Evolutionary conservation across 2,113 vertebrate genomes (phyloP), one percentile per base, ranked within the genome.

Genomic region (Micronycteris hirsuta): DNA sequence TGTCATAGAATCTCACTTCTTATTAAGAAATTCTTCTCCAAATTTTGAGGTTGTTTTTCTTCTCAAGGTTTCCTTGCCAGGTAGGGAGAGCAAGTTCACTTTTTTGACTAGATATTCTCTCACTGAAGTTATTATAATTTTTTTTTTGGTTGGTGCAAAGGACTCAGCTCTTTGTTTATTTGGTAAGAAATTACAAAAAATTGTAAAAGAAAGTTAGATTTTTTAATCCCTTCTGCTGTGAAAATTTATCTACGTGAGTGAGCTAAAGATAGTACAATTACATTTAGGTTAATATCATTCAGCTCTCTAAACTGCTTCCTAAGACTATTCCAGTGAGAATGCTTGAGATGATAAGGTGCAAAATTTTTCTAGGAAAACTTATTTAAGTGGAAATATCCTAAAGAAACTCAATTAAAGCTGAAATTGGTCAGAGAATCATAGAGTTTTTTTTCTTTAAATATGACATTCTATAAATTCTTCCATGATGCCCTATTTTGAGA

Each of bases 251-350:
- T 83, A 80, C 43, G 78, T 86, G 17, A 94, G 58, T 70, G 49
- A 96, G 87, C 93, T 87, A 96, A 96, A 97, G 81, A 94, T 94
- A 92, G 82, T 92, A 95, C 93, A 96, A 91, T 88, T 97, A 92
- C 47, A 95, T 86, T 96, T 89, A 89, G 43, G 61, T 91, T 95
- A 93, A 52, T 89, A 86, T 71, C 93, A 85, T 82, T 96, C 63
- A 26, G 5, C 49, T 86, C 74, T 93, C 80, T 70, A 93, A 90
- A 94, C 91, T 61, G 47, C 68, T 91, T 94, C 68, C 58, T 20
- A 96, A 83, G 61, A 76, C 54, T 89, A 63, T 86, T 78, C 83
- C 45, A 58, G 24, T 41, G 92, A 93, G 80, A 92, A 26, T 86
- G 9, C 52, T 65, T 86, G 78, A 92, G 74, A 95, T 91, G 63